Evolutionary conservation across 37 sponge, comb jelly and placozoan genomes (phyloP).

Genomic region (Ephydatia muelleri): DNA sequence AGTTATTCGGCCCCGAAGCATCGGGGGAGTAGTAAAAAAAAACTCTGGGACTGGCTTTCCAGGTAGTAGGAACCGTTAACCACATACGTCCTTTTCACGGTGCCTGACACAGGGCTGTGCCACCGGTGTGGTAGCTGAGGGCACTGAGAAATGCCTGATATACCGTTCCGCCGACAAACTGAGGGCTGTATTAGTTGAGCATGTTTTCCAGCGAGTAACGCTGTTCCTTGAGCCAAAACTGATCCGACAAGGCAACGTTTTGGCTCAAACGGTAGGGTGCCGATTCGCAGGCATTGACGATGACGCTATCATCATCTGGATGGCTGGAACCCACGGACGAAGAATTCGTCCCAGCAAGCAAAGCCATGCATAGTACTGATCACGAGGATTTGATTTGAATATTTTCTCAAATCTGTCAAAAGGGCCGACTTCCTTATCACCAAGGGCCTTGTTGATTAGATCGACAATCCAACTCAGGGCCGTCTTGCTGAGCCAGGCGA

Average conservation of each 20-base stretch:
- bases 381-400: too few relatives aligned
- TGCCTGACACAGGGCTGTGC: constrained; percentile 60
- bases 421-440: constrained; percentile 29
- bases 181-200: not conserved
- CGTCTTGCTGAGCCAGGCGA: too few relatives aligned
- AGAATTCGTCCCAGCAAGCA: constrained; percentile 54
- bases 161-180: constrained; percentile 38
- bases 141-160: constrained; percentile 51
- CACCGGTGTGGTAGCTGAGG: constrained; percentile 49
- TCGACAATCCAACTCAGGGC: constrained; percentile 24
- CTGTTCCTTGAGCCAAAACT: constrained; percentile 44
- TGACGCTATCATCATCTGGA: constrained; percentile 33
- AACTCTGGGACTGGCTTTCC: constrained; percentile 8
- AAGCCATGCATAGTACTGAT: too few relatives aligned
- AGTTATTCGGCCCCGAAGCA: not conserved
- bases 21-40: too few relatives aligned
- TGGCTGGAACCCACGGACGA: constrained; percentile 27
- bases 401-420: constrained; percentile 14
- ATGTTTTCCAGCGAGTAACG: constrained; percentile 22
- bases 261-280: constrained; percentile 21
- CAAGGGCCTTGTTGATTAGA: too few relatives aligned
- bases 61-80: constrained; percentile 41
- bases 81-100: constrained; percentile 20
- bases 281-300: constrained; percentile 52
- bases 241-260: constrained; percentile 13